These are phyloP conservation scores for Neopelma chrysocephalum DNA, from an alignment of 2,797 vertebrate genomes.

Conservation along the genomic window DNA sequence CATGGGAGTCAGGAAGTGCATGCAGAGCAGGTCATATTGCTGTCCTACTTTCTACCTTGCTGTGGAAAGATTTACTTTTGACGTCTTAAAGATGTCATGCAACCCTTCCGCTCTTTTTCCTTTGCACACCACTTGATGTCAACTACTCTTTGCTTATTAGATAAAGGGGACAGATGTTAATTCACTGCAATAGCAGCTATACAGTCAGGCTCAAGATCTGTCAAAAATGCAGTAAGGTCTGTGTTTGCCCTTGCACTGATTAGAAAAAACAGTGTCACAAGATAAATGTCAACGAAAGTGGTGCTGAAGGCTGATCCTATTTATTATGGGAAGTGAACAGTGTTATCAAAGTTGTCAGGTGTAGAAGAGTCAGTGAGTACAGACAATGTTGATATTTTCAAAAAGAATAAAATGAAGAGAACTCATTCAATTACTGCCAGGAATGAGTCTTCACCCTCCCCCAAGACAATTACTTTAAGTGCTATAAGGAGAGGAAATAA, in stretches of 20 bases:
- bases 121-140: background rate
- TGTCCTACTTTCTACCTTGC: background rate
- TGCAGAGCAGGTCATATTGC: background rate
- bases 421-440: background rate
- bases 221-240: background rate
- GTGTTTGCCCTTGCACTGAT: constrained; percentile 1
- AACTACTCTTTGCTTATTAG: background rate
- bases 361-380: background rate
- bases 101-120: background rate
- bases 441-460: background rate
- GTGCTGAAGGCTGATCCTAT: background rate
- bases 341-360: background rate
- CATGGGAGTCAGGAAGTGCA: background rate
- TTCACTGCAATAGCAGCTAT: background rate
- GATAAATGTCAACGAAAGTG: background rate
- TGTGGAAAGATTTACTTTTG: background rate
- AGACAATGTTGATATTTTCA: background rate
- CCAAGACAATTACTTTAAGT: background rate
- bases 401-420: background rate
- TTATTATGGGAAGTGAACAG: background rate
- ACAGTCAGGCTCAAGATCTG: background rate
- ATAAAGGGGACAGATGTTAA: background rate
- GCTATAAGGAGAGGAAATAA: background rate
- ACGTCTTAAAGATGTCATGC: background rate
- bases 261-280: constrained; percentile 11